Evolutionary conservation across 2,888 invertebrate species (phyloP), one percentile per base, ranked within the genome.

Genomic region (Sinhomidia bicolor): DNA sequence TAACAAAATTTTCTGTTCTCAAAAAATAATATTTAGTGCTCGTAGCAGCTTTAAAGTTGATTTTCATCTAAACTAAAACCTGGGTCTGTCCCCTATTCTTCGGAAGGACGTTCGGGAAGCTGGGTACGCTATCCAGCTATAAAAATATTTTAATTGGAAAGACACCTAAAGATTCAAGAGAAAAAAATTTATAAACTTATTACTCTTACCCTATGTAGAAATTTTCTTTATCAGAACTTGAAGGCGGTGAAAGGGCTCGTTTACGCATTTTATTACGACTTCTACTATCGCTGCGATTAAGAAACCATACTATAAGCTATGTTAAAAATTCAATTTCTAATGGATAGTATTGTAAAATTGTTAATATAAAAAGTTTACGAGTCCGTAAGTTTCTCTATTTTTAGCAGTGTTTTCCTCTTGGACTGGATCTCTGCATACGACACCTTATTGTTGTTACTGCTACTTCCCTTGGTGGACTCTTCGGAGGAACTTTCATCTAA

Each of bases 141-240:
- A 60, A 47, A 29, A 1, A 41, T 32, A 71, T 71, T 14, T 44
- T 60, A 10, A 20, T 10, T 57, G 10, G 17, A 14, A 47, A 62
- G 26, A 60, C 20, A 41, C 47, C n/a, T n/a, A n/a, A 23, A 7
- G n/a, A 44, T 44, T 36, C 20, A 12, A 6, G 12, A 44, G 57
- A 0, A 62, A 7, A 62, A 29, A 0, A 20, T 12, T 29, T 6
- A 36, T 36, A 9, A 4, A 36, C n/a, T n/a, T n/a, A 36, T 9
- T 36, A 36, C 36, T 36, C 51, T 47, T 82, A 87, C 83, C 88
- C 88, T n/a, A 88, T 83, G 17, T 83, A 79, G 47, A 83, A 79
- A 79, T 88, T 88, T 79, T 88, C 88, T 10, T 84, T 84, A 17
- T 88, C 88, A 3, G 84, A 84, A 47, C 83, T 88, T 5, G 83